Conservation (phyloP, 2,797 vertebrate genomes). For the Carduelis carduelis region DNA sequence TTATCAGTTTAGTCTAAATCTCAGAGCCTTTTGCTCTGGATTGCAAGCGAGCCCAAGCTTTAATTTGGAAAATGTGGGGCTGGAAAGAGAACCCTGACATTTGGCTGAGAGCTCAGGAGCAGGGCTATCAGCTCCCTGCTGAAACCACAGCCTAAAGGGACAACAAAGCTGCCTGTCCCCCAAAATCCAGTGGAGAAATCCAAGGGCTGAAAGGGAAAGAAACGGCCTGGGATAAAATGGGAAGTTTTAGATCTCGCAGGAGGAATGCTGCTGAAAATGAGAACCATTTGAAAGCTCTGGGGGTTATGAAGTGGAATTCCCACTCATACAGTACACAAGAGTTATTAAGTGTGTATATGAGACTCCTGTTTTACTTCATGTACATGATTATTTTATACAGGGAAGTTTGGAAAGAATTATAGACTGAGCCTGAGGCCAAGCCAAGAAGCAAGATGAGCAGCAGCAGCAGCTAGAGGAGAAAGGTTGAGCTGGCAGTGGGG, state of each 20-base stretch:
- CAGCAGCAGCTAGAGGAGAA: constrained; percentile 60
- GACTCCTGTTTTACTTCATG: constrained; percentile 82
- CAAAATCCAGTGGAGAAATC: background rate
- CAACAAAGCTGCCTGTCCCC: background rate
- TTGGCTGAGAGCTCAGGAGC: constrained; percentile 20
- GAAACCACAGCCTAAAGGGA: constrained; percentile 29
- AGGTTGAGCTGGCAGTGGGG: constrained; percentile 41
- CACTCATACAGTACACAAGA: constrained; percentile 77
- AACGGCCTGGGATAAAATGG: constrained; percentile 30
- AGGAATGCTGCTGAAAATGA: constrained; percentile 75
- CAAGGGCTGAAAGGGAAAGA: constrained; percentile 54
- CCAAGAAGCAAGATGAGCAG: constrained; percentile 73
- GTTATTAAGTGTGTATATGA: constrained; percentile 80
- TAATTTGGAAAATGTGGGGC: constrained; percentile 49
- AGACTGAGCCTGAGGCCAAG: constrained; percentile 71
- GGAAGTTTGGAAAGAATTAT: constrained; percentile 81
- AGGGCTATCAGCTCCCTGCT: background rate
- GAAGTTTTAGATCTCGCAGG: constrained; percentile 66
- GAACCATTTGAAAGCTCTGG: constrained; percentile 75
- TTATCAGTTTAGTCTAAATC: constrained; percentile 49
- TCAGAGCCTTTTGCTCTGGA: constrained; percentile 16
- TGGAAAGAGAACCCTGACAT: constrained; percentile 26
- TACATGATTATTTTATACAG: constrained; percentile 82
- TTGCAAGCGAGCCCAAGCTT: background rate
- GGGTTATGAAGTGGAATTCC: constrained; percentile 78